Evolutionary conservation across 1,140 invertebrate genomes (phyloP).

Genomic region (Scylla paramamosain): DNA sequence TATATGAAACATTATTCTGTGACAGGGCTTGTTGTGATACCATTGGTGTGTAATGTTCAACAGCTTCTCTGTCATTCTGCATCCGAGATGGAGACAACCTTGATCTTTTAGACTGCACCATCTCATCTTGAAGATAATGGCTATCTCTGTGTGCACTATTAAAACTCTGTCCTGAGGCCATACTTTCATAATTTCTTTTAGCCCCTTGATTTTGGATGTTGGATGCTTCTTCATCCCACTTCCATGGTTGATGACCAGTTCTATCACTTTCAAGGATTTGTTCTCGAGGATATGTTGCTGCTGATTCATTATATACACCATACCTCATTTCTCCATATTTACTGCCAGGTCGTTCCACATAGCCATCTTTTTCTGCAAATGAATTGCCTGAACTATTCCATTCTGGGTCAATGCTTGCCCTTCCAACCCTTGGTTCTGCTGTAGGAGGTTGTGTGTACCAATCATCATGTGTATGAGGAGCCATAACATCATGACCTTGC

Average conservation of each 20-base stretch:
- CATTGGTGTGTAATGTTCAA: background rate
- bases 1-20: background rate
- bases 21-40: background rate
- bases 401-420: background rate
- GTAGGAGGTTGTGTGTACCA: constrained; percentile 15
- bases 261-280: background rate
- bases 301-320: background rate
- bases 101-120: constrained; percentile 26
- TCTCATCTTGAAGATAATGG: background rate
- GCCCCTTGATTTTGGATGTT: background rate
- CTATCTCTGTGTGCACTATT: background rate
- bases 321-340: background rate
- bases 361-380: constrained; percentile 26
- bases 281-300: background rate
- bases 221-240: constrained; percentile 25
- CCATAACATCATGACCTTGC: constrained; percentile 10
- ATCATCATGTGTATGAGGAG: constrained; percentile 4
- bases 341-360: background rate
- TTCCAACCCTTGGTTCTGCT: background rate
- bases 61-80: background rate
- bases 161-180: background rate
- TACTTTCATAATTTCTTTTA: constrained; percentile 46
- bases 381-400: constrained; percentile 34
- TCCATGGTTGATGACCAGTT: constrained; percentile 36
- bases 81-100: constrained; percentile 3